These are phyloP conservation scores for Pangasius macronema DNA, from an alignment of 2,797 vertebrate genomes.

Conservation along the genomic window DNA sequence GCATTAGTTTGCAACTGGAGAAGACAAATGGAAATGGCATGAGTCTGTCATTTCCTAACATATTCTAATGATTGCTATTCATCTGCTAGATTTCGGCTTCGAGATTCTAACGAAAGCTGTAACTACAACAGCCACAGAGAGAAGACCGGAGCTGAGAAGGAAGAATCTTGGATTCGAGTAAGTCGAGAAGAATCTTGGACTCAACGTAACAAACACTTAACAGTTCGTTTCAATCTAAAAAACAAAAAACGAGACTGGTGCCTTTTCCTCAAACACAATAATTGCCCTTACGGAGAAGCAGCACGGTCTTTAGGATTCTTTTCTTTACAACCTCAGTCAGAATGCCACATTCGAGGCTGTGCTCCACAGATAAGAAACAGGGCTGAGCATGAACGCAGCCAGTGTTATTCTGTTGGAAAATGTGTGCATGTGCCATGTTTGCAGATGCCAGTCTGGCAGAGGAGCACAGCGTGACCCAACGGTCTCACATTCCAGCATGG, in stretches of 20 bases:
- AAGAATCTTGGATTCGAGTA: no score
- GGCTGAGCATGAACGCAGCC: conserved; percentile 9
- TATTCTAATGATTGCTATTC: neutral
- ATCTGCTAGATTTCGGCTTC: neutral
- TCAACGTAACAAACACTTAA: neutral
- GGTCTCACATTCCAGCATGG: conserved; percentile 41
- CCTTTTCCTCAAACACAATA: neutral
- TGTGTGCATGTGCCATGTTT: conserved; percentile 1
- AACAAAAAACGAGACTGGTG: neutral
- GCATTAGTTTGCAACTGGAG: conserved; percentile 31
- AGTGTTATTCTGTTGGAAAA: conserved; percentile 26
- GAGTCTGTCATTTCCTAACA: conserved; percentile 1
- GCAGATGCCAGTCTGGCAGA: conserved; percentile 30
- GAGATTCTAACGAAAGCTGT: neutral
- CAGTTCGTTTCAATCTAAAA: neutral
- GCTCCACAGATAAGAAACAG: conserved; percentile 25
- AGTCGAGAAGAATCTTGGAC: no score
- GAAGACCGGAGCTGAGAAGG: neutral
- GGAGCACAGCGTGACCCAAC: neutral
- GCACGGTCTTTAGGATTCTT: neutral
- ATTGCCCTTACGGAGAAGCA: no score
- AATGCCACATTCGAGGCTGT: neutral
- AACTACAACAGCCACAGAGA: neutral
- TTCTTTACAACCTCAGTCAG: neutral
- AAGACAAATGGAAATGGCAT: conserved; percentile 29